These are phyloP conservation scores for Deladenus siricidicola DNA, from an alignment of 2,888 invertebrate species.

Conservation along the genomic window DNA sequence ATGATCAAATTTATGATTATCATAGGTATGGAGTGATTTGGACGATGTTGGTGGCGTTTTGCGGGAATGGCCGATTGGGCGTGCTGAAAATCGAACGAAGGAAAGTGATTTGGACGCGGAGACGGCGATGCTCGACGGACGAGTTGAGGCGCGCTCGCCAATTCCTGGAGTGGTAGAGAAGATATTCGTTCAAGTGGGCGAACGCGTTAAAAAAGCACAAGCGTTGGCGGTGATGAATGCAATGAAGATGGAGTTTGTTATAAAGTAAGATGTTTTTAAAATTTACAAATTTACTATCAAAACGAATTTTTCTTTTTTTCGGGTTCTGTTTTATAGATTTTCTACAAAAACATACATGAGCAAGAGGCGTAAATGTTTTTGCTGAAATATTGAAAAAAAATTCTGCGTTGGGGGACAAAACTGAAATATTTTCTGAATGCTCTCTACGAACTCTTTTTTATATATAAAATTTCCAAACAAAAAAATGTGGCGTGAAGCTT, in stretches of 20 bases:
- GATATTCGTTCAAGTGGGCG: conserved; percentile 69
- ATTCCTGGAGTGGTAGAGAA: conserved; percentile 94
- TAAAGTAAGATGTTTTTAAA: conserved; percentile 59
- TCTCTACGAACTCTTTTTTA: too few relatives aligned
- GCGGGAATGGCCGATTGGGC: conserved; percentile 20
- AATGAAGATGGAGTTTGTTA: conserved; percentile 99
- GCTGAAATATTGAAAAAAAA: too few relatives aligned
- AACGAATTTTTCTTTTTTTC: neutral
- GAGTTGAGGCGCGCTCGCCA: conserved; percentile 63
- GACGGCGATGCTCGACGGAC: conserved; percentile 14
- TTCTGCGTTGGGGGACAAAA: too few relatives aligned
- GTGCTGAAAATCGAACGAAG: neutral
- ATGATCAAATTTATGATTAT: neutral
- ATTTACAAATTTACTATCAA: neutral
- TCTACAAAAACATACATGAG: too few relatives aligned
- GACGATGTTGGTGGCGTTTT: conserved; percentile 21
- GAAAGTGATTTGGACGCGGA: conserved; percentile 15
- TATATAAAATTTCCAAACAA: too few relatives aligned
- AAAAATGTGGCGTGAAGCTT: too few relatives aligned
- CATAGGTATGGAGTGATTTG: conserved; percentile 4
- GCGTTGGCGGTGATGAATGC: conserved; percentile 87
- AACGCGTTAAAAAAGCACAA: conserved; percentile 70
- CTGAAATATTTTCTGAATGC: too few relatives aligned
- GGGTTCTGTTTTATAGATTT: neutral
- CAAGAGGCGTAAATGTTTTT: too few relatives aligned